Base-by-base conservation (phyloP, 2,888 invertebrate genomes). In the Amblyjoppa proteus region DNA sequence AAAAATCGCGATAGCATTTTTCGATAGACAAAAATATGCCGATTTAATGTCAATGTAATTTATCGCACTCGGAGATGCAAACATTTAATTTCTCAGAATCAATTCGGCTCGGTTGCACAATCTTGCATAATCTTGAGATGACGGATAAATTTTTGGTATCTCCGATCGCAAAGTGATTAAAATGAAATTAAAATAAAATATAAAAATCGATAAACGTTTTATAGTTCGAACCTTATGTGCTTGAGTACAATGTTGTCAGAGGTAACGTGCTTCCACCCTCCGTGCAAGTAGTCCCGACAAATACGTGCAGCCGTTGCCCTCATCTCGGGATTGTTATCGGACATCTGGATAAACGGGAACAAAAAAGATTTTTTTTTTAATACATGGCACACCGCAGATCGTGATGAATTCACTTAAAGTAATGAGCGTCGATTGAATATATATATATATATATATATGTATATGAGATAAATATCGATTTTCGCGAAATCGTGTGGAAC, bases 241-340 rank as follows among this genome's bases (percentile, higher is more conserved):
- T 96, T 97, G 84, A 98, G 96, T 45, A 97, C 95, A 90, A 99
- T 96, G 84, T 97, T 97, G 11, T 96, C 95, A 0, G 97, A 95
- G 9, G 96, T 96, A 38, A 98, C 97, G 41, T 96, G 96, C 94
- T 97, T 98, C 99, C 99, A 99, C 4, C 97, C 96, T 1, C 98
- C 99, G 89, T 97, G 97, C 71, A 99, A 95, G 93, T 98, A 98
- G 94, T 98, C 98, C 89, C 97, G 96, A 94, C 98, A 98, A 89
- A 98, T 97, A 90, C 97, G 96, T 25, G 97, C 97, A 0, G 98
- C 98, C 85, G 97, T 96, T 87, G 97, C 97, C 80, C 97, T 95
- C 96, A 98, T 97, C 94, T 98, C 98, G 28, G 95, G 95, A 89
- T 95, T 96, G 7, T 96, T 96, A 13, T 96, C 96, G 87, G 96